These are phyloP conservation scores for Pangasius larnaudii DNA, from an alignment of 2,797 vertebrate genomes.

Conservation along the genomic window DNA sequence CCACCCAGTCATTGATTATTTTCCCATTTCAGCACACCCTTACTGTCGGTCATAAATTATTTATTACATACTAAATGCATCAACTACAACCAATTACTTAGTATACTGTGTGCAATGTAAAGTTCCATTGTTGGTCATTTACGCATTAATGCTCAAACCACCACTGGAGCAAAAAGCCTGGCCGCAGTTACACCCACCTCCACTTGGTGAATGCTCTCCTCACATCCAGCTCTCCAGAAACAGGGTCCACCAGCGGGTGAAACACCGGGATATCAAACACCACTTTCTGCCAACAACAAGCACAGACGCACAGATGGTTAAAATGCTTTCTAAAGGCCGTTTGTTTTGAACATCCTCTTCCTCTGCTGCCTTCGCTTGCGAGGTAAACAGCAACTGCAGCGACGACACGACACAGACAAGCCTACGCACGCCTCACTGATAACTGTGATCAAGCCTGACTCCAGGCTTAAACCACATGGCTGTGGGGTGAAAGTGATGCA, in stretches of 20 bases:
- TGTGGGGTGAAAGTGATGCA: not conserved
- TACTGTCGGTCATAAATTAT: not conserved
- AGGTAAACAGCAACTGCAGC: not conserved
- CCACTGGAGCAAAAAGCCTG: not conserved
- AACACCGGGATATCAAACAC: conserved; percentile 97
- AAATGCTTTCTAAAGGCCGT: not conserved
- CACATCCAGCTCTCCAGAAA: conserved; percentile 95
- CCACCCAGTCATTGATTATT: not conserved
- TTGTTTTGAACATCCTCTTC: not conserved
- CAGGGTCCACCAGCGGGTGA: conserved; percentile 92
- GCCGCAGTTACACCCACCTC: conserved; percentile 78
- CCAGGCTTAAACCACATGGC: not conserved
- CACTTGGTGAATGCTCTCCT: conserved; percentile 96
- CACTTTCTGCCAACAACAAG: conserved; percentile 79
- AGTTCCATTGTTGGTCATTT: not conserved
- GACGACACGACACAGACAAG: not conserved
- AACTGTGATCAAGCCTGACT: not conserved
- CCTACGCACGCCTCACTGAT: not conserved
- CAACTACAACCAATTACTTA: not conserved
- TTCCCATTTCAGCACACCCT: not conserved
- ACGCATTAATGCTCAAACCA: not conserved
- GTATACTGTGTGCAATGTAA: too few species aligned
- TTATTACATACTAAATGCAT: not conserved
- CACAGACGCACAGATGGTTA: not conserved
- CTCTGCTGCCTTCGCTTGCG: not conserved